These are phyloP conservation scores for Crypturellus undulatus DNA, from an alignment of 2,113 vertebrate genomes.

Conservation along the genomic window DNA sequence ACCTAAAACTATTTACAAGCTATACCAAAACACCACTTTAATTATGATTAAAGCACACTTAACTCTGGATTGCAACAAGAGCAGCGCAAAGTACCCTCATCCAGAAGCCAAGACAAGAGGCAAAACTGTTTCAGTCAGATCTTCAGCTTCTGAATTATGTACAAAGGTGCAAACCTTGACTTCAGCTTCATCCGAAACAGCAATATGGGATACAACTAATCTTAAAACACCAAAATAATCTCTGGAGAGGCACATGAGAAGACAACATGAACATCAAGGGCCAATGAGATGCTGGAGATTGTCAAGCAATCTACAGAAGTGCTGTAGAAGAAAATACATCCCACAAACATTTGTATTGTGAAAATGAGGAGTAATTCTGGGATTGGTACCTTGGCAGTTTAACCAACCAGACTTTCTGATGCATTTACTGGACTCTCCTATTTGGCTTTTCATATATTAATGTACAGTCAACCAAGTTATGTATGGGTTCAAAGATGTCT, in stretches of 20 bases:
- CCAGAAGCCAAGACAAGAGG: background rate
- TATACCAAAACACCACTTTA: background rate
- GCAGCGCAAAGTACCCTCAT: background rate
- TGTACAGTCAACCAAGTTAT: background rate
- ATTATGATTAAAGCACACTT: background rate
- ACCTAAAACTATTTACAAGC: background rate
- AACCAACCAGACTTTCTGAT: background rate
- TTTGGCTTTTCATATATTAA: background rate
- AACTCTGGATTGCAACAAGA: background rate
- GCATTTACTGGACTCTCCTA: background rate
- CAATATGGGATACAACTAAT: background rate
- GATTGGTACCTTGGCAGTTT: background rate
- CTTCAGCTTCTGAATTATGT: background rate
- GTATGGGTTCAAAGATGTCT: background rate
- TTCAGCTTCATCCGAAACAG: background rate
- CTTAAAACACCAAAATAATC: background rate
- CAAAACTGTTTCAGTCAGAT: background rate
- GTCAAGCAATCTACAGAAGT: background rate
- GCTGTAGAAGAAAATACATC: background rate
- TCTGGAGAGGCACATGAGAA: background rate
- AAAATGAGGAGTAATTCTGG: background rate
- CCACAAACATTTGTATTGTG: accelerated
- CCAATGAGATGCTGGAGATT: background rate
- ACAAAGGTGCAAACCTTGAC: background rate
- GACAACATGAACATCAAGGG: background rate